A percentile compares a stretch with the other conserved stretches of the same genome.
These are phyloP conservation scores for Pocillopora damicornis DNA, from an alignment of 64 coral and sea anemone species.

Conservation along the genomic window DNA sequence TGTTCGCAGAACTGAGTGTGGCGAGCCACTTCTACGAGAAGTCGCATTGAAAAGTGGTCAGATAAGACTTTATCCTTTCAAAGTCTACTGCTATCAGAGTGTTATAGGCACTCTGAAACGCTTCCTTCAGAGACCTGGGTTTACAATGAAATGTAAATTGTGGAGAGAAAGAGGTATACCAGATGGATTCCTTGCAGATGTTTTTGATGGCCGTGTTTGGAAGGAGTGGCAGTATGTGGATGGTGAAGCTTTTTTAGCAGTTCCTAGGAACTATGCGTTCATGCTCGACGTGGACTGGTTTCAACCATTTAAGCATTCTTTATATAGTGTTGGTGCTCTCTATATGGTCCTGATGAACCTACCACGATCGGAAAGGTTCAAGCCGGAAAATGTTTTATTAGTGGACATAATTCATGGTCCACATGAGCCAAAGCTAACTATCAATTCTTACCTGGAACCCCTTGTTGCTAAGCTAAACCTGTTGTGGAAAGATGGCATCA, in stretches of 20 bases:
- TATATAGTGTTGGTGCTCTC: constrained; percentile 57
- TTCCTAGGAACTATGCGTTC: background rate
- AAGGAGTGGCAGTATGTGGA: background rate
- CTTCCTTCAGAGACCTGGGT: constrained; percentile 8
- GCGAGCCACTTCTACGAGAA: background rate
- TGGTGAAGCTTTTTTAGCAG: background rate
- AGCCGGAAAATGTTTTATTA: constrained; percentile 47
- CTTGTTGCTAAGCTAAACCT: constrained; percentile 37
- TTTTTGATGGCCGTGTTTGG: constrained; percentile 3
- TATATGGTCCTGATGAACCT: constrained; percentile 75
- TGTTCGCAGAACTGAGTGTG: background rate
- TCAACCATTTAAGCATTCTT: constrained; percentile 44
- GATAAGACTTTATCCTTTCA: constrained; percentile 1
- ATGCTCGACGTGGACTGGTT: constrained; percentile 51
- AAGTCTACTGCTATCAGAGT: constrained; percentile 22
- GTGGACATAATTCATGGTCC: constrained; percentile 61
- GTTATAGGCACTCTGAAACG: constrained; percentile 1
- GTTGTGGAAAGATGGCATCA: constrained; percentile 46
- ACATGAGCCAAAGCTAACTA: constrained; percentile 38
- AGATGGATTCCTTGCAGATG: background rate
- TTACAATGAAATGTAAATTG: constrained; percentile 34
- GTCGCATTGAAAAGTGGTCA: constrained; percentile 14
- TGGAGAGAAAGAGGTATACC: constrained; percentile 14
- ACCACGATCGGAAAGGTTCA: constrained; percentile 64
- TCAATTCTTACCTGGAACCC: constrained; percentile 54